Evolutionary conservation across 2,888 invertebrate species (phyloP), one percentile per base, ranked within the genome.

Genomic region (Merodon equestris): DNA sequence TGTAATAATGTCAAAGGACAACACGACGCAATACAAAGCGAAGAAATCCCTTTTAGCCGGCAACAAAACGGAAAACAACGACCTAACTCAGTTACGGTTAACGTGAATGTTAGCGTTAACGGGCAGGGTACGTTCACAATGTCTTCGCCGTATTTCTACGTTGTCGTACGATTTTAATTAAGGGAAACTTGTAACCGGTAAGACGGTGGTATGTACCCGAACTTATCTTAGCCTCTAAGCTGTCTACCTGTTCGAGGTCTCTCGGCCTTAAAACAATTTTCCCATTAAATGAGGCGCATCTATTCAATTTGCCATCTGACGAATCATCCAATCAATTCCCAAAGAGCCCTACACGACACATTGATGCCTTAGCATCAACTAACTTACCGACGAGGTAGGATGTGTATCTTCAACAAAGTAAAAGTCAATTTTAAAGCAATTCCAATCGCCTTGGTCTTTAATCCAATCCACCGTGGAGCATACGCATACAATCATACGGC

Each of bases 241-340:
- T 7, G 27, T 27, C 7, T 27, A 27, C 18, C 50, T 9, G 13
- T 36, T 38, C 18, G n/a, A n/a, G n/a, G 12, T 36, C 3, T 27
- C 27, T 27, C 38, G 19, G 27, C 9, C 64, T 60, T 48, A 66
- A 74, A 70, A 64, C 79, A 79, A 79, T 79, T 74, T 79, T 74
- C 79, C 19, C 79, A 74, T 74, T 68, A 79, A 79, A 79, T 79
- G 74, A 58, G 68, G 79, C 64, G 74, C 10, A 79, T 64, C 74
- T 64, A 74, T 74, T 74, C 74, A 79, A 79, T 79, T 73, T 79
- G 70, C 64, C 50, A 79, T 63, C 67, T 77, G 73, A 77, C 68
- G 58, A 56, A 73, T 74, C 74, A 70, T 54, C 73, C 79, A 74
- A 74, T 79, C 79, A 79, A 79, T 79, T 60, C 45, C 42, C 42